A percentile compares a stretch with the other conserved stretches of the same genome.
Conservation (phyloP, 2,797 vertebrate genomes). For the Phoeniculus purpureus region DNA sequence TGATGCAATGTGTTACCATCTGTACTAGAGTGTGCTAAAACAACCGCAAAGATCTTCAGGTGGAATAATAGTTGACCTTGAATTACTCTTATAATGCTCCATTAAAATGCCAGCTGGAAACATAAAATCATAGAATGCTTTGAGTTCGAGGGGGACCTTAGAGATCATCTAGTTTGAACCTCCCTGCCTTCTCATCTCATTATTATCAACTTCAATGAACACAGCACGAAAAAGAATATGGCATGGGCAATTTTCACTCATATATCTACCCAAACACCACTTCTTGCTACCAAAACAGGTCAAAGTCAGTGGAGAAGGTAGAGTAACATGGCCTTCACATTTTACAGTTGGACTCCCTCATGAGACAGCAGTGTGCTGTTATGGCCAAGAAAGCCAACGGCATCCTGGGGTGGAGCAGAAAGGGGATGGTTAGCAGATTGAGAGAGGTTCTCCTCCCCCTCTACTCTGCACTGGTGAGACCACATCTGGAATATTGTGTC, state of each 20-base stretch:
- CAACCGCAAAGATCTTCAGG: not conserved
- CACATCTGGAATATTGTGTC: no score
- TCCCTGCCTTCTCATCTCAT: not conserved
- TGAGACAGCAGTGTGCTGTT: no score
- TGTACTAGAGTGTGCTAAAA: not conserved
- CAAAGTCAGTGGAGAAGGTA: not conserved
- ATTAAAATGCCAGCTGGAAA: conserved; percentile 10
- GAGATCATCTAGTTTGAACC: not conserved
- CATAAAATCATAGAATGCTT: not conserved
- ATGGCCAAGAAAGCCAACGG: no score
- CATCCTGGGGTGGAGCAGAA: no score
- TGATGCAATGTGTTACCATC: not conserved
- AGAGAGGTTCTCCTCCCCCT: no score
- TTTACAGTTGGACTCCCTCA: not conserved
- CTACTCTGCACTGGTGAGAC: no score
- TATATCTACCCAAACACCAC: not conserved
- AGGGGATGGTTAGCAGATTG: no score
- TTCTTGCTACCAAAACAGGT: not conserved
- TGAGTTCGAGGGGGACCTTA: not conserved
- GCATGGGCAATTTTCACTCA: not conserved
- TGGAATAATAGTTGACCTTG: not conserved
- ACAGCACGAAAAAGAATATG: not conserved
- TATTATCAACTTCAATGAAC: not conserved
- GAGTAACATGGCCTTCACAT: not conserved
- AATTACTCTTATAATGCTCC: not conserved